A percentile compares a stretch with the other conserved stretches of the same genome.
phyloP scores from a whole-genome alignment of 2,797 vertebrate genomes.

The Amazona finschi region DNA sequence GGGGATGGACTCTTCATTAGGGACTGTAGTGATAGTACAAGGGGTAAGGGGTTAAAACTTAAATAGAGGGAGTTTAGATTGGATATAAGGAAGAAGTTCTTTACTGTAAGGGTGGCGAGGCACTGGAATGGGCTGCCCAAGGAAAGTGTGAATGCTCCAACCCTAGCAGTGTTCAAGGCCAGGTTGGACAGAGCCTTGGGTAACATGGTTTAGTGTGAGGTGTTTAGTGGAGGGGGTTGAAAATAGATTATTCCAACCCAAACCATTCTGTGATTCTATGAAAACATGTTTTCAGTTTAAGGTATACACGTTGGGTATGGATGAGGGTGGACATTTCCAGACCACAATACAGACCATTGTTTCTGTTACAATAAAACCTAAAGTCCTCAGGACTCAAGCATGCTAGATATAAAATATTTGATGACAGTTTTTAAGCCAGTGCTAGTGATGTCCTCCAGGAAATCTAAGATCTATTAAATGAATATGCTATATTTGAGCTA shows the following conservation, averaged over 20 bases:
- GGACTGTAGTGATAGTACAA: no score
- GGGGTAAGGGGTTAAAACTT: no score
- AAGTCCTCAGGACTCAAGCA: not conserved
- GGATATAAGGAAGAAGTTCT: no score
- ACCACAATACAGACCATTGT: not conserved
- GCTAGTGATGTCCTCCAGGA: not conserved
- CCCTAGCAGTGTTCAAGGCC: no score
- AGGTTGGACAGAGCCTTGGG: not conserved
- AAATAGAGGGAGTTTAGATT: no score
- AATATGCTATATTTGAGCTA: not conserved
- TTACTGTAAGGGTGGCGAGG: not conserved
- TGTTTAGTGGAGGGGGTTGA: not conserved
- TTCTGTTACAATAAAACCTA: not conserved
- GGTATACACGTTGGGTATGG: no score
- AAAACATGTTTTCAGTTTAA: not conserved
- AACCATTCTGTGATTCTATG: not conserved
- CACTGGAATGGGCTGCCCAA: no score
- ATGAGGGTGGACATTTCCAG: not conserved
- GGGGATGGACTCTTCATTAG: no score
- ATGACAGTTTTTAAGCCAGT: not conserved
- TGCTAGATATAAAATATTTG: not conserved
- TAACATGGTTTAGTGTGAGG: not conserved
- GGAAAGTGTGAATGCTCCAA: not conserved
- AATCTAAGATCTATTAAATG: not conserved
- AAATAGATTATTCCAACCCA: not conserved